Evolutionary conservation across 2,113 vertebrate genomes (phyloP), one percentile per base, ranked within the genome.

Genomic region (Etheostoma spectabile): DNA sequence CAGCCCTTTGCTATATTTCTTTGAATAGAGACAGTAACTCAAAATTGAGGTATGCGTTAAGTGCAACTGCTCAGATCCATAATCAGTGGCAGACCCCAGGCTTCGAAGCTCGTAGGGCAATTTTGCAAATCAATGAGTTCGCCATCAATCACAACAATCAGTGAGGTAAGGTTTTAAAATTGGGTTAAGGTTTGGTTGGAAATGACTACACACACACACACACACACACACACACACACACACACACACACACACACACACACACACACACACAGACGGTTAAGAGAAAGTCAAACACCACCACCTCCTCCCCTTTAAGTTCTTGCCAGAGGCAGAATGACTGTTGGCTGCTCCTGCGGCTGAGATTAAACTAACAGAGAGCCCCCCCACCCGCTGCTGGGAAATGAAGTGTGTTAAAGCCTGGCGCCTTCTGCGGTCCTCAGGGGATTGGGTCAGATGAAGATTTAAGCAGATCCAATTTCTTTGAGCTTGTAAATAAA

Each of bases 331-430:
- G 81, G 88, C 90, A 74, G 86, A 88, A 82, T 63, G 81, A 89
- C 86, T 86, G 86, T 85, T 92, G 93, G 91, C 92, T 85, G 84
- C 90, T 93, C 86, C 89, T 83, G 86, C 24, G 77, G 77, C 83
- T 82, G 72, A 89, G 88, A 91, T 92, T 92, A 89, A 91, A 91
- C 92, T 87, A 92, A 90, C 93, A 92, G 90, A 88, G 77, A 76
- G 63, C 62, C 82, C 74, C 68, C 83, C 87, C 89, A 69, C 91
- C 89, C 83, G 82, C 88, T 93, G 88, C 83, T 91, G 89, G 91
- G 92, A 93, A 94, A 87, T 90, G 81, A 92, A 91, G 90, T 90
- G 92, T 92, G 89, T 88, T 82, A 87, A 91, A 90, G 61, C 85
- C 85, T 91, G 93, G 92, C 85, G 88, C 89, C 91, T 92, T 88